phyloP scores from a whole-genome alignment of 2,797 vertebrate species.

The Erethizon dorsatum region DNA sequence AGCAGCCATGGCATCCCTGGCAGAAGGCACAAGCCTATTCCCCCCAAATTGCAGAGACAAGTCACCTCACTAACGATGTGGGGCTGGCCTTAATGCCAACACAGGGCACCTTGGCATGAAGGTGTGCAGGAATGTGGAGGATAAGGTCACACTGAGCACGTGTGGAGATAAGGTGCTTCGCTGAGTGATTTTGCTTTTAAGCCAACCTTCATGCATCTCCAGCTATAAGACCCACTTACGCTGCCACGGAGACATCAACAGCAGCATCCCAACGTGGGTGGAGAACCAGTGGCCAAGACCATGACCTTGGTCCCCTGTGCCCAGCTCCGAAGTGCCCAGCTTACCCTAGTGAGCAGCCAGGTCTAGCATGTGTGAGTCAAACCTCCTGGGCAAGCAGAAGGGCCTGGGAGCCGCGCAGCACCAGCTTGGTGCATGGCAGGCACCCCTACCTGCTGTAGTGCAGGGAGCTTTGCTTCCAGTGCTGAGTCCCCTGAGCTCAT shows the following conservation, averaged over 20 bases:
- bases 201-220: neutral
- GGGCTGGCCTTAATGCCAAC: neutral
- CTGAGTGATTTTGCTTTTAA: neutral
- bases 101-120: rapidly evolving
- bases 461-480: neutral
- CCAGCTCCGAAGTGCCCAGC: neutral
- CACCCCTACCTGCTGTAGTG: neutral
- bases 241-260: neutral
- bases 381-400: neutral
- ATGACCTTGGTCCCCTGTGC: rapidly evolving
- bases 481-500: rapidly evolving
- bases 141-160: neutral
- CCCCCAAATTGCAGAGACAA: neutral
- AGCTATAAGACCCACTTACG: neutral
- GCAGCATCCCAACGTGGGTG: neutral
- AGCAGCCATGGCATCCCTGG: neutral
- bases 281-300: rapidly evolving
- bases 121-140: neutral
- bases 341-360: neutral
- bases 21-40: neutral
- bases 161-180: neutral
- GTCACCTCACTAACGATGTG: neutral
- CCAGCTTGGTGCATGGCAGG: rapidly evolving
- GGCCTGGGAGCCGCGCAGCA: neutral
- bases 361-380: neutral